Base-by-base conservation (phyloP, 2,113 vertebrate species). In the Marmota monax region DNA sequence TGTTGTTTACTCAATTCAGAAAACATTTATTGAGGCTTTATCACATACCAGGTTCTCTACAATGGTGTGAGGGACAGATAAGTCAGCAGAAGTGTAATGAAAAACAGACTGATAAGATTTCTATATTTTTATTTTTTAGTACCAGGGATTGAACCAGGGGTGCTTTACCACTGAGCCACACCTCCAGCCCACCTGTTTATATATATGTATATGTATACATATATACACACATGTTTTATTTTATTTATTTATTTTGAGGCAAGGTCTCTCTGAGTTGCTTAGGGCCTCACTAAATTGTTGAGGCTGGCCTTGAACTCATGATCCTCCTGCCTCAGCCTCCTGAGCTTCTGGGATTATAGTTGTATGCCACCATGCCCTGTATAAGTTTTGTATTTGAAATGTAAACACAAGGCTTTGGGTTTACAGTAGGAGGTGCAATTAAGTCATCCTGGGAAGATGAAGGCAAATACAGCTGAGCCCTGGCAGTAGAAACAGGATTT, bases 301-400 rank as follows among this genome's bases (percentile, higher is more conserved):
- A 58, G 56, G 20, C 56, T 58, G 56, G 56, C 56, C 23, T 58
- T 58, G 20, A 58, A 58, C 56, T 22, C 1, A 56, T 56, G 20
- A 58, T 5, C 56, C 20, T 58, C 56, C 56, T 23, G 20, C 20
- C 20, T 58, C 20, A 22, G 56, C 56, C 56, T 58, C 56, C 56
- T 22, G 20, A 22, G 56, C 56, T 20, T 58, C 56, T 58, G 20
- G 56, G 56, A 58, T 58, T 58, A 22, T 23, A 58, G 56, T 5
- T 58, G 56, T 58, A 20, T 22, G 20, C 20, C 56, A 58, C 56
- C 7, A 20, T 58, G 56, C 56, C 56, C 17, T 58, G 56, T 58
- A n/a, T 86, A 96, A 84, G 96, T 94, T 84, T 96, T 90, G n/a
- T 89, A 93, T 93, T 88, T 96, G 93, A 96, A 92, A 90, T 93